Evolutionary conservation across 64 coral and sea anemone species (phyloP), one percentile per base, ranked within the genome.

Genomic region (Actinia tenebrosa): DNA sequence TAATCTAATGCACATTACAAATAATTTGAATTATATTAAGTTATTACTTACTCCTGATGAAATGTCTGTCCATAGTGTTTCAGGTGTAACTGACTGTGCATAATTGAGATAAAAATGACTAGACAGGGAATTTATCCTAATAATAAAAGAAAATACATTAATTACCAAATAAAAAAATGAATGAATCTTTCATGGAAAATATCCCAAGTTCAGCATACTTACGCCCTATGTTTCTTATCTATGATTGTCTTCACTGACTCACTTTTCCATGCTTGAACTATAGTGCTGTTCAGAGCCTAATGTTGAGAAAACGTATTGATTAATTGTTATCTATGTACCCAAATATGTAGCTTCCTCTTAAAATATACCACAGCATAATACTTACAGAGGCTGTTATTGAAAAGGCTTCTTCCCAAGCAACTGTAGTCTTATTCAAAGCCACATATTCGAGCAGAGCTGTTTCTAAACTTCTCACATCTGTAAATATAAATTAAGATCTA

Each of bases 401-500:
- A 25, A 95, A 61, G 2, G 80, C 93, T 50, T 91, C 93, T 47
- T 95, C 89, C 93, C 93, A 95, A 18, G 93, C 83, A 77, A 75
- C 86, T 16, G 90, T 61, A 19, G 85, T 92, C 77, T 82, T 95
- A 1, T 83, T 83, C 8, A 86, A 62, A 10, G 85, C 79, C 0
- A 91, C 71, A 83, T 89, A 87, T 55, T 91, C 22, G 45, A 91
- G 75, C 16, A 95, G 52, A 22, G 68, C 89, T 16, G 44, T 87
- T 56, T 95, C 89, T 7, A 95, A 37, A 16, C 81, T 55, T 53
- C 89, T 89, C 3, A 86, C 80, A 58, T 92, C 93, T 95, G 68
- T 5, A n/a, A 69, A 69, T 23, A 8, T 22, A 69, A 69, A 69
- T 22, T 23, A 5, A 69, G n/a, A 0, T n/a, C 22, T 69, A 50